Conservation (phyloP, 2,113 vertebrate species). For the Uria lomvia region DNA sequence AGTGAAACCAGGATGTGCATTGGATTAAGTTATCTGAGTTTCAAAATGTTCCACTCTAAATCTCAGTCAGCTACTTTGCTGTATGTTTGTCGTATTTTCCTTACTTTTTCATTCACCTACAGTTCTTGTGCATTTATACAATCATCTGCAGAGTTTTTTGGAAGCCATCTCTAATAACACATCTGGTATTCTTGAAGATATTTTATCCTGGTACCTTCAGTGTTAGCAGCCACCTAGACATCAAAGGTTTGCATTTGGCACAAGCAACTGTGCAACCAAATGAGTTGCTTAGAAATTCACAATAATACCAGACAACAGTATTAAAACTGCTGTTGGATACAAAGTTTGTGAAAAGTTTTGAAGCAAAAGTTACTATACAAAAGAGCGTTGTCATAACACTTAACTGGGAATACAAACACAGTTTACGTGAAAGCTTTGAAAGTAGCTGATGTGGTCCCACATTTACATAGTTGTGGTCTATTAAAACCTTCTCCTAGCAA, state of each 20-base stretch:
- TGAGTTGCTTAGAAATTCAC: not conserved
- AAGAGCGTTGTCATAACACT: not conserved
- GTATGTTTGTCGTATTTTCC: not conserved
- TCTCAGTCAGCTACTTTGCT: not conserved
- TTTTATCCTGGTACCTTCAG: not conserved
- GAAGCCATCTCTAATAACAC: not conserved
- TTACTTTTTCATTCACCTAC: not conserved
- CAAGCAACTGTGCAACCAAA: not conserved
- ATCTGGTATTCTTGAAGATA: not conserved
- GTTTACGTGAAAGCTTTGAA: not conserved
- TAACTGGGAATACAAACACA: not conserved
- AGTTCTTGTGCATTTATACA: not conserved
- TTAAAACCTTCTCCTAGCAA: not conserved
- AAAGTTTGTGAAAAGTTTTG: not conserved
- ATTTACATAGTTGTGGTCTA: not conserved
- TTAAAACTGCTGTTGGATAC: not conserved
- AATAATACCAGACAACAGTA: not conserved
- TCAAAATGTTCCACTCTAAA: accelerated
- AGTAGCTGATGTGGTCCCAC: not conserved
- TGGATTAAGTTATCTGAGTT: not conserved
- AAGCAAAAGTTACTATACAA: not conserved
- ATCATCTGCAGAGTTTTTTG: not conserved
- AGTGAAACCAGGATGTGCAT: not conserved
- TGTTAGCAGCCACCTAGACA: not conserved
- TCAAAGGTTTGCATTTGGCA: not conserved